Conservation (phyloP, 2,888 invertebrate genomes). For the Mesorhabditis belari region DNA sequence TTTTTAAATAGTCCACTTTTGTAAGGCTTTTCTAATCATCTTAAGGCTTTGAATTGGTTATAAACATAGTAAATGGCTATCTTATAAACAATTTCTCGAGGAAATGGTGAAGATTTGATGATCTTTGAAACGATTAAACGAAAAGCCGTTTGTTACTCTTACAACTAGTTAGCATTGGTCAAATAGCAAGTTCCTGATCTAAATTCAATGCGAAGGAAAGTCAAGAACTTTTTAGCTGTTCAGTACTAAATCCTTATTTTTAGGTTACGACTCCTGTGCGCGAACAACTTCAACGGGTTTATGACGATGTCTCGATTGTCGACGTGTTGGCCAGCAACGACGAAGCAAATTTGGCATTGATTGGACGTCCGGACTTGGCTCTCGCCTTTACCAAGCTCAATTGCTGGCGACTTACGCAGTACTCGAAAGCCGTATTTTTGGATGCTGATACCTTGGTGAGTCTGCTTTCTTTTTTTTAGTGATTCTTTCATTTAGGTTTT, state of each 20-base stretch:
- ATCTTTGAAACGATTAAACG: too few species aligned
- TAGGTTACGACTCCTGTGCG: constrained; percentile 59
- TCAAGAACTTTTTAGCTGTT: background rate
- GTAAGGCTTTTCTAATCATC: too few species aligned
- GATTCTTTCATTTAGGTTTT: constrained; percentile 55
- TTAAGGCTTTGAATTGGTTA: too few species aligned
- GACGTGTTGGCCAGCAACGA: constrained; percentile 90
- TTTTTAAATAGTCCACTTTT: too few species aligned
- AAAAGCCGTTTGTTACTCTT: too few species aligned
- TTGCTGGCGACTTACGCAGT: constrained; percentile 94
- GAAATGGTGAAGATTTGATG: too few species aligned
- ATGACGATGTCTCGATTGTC: constrained; percentile 79
- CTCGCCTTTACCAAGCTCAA: constrained; percentile 97
- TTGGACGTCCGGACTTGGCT: constrained; percentile 89
- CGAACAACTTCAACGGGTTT: constrained; percentile 72
- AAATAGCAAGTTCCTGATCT: too few species aligned
- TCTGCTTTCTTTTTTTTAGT: constrained; percentile 21
- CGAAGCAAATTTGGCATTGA: constrained; percentile 74
- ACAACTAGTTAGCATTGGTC: too few species aligned
- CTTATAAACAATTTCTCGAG: too few species aligned
- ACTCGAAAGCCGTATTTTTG: constrained; percentile 90
- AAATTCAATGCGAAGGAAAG: too few species aligned
- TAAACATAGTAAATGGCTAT: too few species aligned
- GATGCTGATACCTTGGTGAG: constrained; percentile 94
- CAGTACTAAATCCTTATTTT: background rate